Evolutionary conservation across 2,113 vertebrate genomes (phyloP).

Genomic region (Vimba vimba): DNA sequence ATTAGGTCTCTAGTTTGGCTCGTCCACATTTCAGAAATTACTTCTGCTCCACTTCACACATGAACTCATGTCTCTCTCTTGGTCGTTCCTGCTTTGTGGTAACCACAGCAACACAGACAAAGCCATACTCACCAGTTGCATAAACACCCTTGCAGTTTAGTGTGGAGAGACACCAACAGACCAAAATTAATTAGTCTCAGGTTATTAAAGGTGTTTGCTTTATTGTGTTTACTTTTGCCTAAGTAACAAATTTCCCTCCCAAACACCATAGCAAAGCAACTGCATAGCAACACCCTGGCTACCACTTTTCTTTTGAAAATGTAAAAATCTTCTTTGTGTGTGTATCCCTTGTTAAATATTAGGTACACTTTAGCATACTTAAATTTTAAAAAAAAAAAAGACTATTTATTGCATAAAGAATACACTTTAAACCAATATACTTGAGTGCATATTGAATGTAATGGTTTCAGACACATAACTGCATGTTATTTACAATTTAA

Average conservation of each 20-base stretch:
- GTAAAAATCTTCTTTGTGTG: not conserved
- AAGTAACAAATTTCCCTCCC: not conserved
- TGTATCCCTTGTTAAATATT: not conserved
- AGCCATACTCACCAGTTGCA: conserved; percentile 61
- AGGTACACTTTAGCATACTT: too few species aligned
- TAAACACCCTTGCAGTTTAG: conserved; percentile 47
- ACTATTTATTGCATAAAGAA: not conserved
- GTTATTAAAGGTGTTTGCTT: not conserved
- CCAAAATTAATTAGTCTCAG: not conserved
- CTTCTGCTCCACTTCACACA: conserved; percentile 80
- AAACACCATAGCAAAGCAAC: not conserved
- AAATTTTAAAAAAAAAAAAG: not conserved
- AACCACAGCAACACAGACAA: conserved; percentile 67
- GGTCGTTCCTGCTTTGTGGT: conserved; percentile 43
- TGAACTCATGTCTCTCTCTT: conserved; percentile 63
- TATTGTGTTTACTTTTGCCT: not conserved
- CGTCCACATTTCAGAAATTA: conserved; percentile 79
- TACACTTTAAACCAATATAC: not conserved
- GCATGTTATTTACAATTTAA: not conserved
- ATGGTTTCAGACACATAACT: not conserved
- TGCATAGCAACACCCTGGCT: not conserved
- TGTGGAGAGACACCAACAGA: conserved; percentile 1
- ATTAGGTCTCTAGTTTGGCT: conserved; percentile 80
- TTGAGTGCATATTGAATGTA: not conserved
- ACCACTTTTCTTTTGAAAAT: too few species aligned